A percentile compares a stretch with the other conserved stretches of the same genome.
phyloP scores from a whole-genome alignment of 53 echinoderm and acorn worm species.

The Patiria pectinifera region DNA sequence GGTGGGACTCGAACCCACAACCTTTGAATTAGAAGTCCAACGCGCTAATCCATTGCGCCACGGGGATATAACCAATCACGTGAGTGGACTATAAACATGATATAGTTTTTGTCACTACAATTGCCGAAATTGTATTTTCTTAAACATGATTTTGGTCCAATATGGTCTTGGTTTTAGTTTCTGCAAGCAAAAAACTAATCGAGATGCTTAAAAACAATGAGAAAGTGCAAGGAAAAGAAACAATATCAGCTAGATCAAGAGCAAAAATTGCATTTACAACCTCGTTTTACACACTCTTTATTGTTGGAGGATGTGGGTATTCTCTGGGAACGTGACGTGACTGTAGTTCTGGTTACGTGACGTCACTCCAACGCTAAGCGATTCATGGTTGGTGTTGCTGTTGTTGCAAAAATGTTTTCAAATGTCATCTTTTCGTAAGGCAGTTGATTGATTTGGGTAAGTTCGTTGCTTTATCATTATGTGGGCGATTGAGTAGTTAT shows the following conservation, averaged over 20 bases:
- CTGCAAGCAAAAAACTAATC: not conserved
- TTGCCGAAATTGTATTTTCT: not conserved
- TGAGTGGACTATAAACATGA: not conserved
- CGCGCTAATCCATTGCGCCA: constrained; percentile 76
- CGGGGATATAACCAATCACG: constrained; percentile 70
- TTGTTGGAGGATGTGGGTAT: not conserved
- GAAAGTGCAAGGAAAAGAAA: not conserved
- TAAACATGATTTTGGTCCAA: not conserved
- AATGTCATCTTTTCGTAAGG: too few relatives aligned
- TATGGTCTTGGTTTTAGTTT: not conserved
- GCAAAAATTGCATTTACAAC: not conserved
- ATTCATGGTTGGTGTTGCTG: too few relatives aligned
- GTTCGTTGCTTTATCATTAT: too few relatives aligned
- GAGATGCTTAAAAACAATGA: not conserved
- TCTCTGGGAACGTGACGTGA: not conserved
- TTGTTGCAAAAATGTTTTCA: too few relatives aligned
- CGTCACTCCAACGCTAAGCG: constrained; percentile 47
- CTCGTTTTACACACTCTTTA: not conserved
- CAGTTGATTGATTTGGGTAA: too few relatives aligned
- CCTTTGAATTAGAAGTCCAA: constrained; percentile 79
- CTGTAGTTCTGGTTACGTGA: constrained; percentile 59
- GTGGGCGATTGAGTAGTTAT: too few relatives aligned
- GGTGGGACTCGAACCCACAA: constrained; percentile 83
- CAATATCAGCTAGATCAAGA: not conserved
- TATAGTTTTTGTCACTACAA: not conserved